phyloP scores from a whole-genome alignment of 2,113 vertebrate species.

The Oryzias curvinotus region DNA sequence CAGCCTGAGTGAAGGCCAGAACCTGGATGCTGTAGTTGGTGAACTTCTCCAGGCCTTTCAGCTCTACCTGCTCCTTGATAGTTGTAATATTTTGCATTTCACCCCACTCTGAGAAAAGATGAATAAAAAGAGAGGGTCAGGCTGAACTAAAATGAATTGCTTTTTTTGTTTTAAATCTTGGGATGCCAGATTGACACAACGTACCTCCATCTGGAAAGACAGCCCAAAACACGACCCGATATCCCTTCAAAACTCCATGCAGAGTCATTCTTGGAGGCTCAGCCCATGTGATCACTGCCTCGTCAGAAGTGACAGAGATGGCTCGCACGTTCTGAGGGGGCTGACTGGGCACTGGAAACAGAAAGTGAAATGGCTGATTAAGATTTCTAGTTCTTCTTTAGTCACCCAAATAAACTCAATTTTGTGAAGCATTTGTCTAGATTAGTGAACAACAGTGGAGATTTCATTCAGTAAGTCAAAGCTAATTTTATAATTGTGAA shows the following conservation, averaged over 20 bases:
- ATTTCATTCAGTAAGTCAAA: no score
- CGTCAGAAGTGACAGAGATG: constrained; percentile 94
- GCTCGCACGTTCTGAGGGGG: constrained; percentile 94
- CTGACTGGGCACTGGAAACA: constrained; percentile 90
- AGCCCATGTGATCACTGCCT: constrained; percentile 94
- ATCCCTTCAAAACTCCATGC: constrained; percentile 94
- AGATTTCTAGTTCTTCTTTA: no score
- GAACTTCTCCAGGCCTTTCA: constrained; percentile 94
- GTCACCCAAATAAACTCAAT: no score
- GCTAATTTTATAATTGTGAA: no score
- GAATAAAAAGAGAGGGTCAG: neutral
- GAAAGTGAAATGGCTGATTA: constrained; percentile 29
- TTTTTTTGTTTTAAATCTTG: neutral
- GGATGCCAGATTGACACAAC: constrained; percentile 11
- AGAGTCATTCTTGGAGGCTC: constrained; percentile 93
- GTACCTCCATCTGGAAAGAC: constrained; percentile 72
- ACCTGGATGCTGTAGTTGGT: constrained; percentile 99
- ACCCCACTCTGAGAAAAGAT: constrained; percentile 86
- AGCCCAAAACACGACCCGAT: constrained; percentile 96
- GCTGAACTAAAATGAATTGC: neutral
- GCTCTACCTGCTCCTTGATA: constrained; percentile 89
- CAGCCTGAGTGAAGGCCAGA: constrained; percentile 94
- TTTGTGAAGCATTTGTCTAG: no score
- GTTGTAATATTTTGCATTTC: constrained; percentile 99
- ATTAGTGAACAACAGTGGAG: no score